phyloP scores from a whole-genome alignment of 2,113 vertebrate genomes.

The Anoplopoma fimbria region DNA sequence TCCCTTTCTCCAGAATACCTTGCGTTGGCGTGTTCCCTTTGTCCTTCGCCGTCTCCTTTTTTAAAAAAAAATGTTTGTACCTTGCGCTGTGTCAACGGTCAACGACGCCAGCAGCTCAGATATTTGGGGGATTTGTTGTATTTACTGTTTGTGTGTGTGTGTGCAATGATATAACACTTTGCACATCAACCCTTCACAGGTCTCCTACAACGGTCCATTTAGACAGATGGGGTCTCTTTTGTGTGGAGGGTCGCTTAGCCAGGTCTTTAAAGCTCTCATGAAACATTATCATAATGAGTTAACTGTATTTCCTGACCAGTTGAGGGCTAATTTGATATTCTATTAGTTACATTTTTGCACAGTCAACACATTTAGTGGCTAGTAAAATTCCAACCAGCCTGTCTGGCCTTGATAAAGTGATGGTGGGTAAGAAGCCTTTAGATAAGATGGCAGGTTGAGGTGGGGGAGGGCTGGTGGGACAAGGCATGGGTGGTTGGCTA shows the following conservation, averaged over 20 bases:
- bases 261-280: background rate
- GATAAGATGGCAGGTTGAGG: slow-evolving; percentile 58
- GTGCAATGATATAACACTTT: slow-evolving; percentile 28
- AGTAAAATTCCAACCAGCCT: slow-evolving; percentile 3
- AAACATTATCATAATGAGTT: background rate
- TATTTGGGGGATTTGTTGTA: background rate
- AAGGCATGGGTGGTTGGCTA: background rate
- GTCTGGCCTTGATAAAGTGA: slow-evolving; percentile 68
- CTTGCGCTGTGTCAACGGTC: slow-evolving; percentile 12
- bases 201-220: slow-evolving; percentile 6
- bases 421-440: slow-evolving; percentile 24
- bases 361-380: background rate
- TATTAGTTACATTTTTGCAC: background rate
- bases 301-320: background rate
- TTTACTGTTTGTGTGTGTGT: background rate
- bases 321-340: background rate
- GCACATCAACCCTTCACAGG: background rate
- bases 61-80: too few relatives aligned
- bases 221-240: background rate
- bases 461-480: background rate
- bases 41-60: background rate
- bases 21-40: slow-evolving; percentile 12
- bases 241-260: background rate
- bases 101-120: background rate
- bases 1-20: slow-evolving; percentile 65